These are phyloP conservation scores for Apodemus speciosus DNA, from an alignment of 2,113 vertebrate species.

Conservation along the genomic window DNA sequence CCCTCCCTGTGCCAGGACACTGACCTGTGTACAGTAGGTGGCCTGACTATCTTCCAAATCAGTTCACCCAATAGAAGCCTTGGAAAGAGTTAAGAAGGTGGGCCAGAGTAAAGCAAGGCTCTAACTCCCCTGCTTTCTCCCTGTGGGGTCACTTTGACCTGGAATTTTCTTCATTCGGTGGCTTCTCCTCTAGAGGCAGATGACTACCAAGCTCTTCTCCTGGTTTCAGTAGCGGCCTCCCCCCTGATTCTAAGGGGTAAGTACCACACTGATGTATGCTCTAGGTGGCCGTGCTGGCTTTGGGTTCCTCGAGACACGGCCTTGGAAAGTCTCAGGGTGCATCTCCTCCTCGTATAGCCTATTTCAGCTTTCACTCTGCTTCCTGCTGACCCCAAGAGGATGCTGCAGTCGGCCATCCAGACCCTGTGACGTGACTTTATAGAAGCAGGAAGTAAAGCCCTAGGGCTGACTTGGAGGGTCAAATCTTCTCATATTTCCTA, in stretches of 20 bases:
- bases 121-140: neutral
- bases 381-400: neutral
- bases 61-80: too few species aligned
- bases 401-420: neutral
- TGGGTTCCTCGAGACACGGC: neutral
- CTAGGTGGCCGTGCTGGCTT: neutral
- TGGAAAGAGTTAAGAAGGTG: neutral
- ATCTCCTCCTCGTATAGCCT: neutral
- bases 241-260: neutral
- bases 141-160: neutral
- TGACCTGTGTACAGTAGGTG: neutral
- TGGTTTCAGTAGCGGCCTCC: neutral
- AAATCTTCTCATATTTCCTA: neutral
- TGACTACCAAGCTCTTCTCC: neutral
- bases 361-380: neutral
- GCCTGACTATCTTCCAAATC: neutral
- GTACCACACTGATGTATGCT: neutral
- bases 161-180: neutral
- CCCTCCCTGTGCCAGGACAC: neutral
- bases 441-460: neutral
- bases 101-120: neutral
- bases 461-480: neutral
- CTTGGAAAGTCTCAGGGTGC: neutral
- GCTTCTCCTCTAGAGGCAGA: neutral
- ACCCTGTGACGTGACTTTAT: neutral